Percentiles rank a stretch among this genome's conserved stretches.
These are phyloP conservation scores for Cordilura impudica DNA, from an alignment of 2,888 invertebrate genomes.

Conservation along the genomic window DNA sequence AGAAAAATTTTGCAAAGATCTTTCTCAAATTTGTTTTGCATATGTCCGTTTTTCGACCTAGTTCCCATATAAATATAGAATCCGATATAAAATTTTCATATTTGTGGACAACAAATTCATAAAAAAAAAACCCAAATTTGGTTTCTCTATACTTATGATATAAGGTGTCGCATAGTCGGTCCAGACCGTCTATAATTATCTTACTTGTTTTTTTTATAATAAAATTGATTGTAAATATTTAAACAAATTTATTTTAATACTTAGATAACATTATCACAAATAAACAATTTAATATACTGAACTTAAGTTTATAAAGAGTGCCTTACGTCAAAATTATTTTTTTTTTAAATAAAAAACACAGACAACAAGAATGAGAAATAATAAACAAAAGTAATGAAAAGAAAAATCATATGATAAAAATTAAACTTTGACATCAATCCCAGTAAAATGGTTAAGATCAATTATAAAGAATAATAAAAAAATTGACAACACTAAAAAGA, in stretches of 20 bases:
- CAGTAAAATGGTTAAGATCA: slow-evolving; percentile 60
- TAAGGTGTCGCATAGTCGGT: too few relatives aligned
- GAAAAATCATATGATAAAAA: slow-evolving; percentile 61
- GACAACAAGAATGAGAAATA: neutral
- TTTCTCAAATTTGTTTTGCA: too few relatives aligned
- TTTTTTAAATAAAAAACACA: neutral
- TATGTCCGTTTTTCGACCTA: too few relatives aligned
- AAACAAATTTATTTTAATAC: slow-evolving; percentile 1
- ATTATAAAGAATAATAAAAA: neutral
- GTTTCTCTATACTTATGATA: too few relatives aligned
- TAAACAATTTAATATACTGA: neutral
- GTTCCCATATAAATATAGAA: too few relatives aligned
- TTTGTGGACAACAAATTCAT: too few relatives aligned
- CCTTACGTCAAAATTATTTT: neutral
- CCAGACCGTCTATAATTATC: too few relatives aligned
- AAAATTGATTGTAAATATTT: slow-evolving; percentile 6
- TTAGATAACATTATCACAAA: slow-evolving; percentile 12
- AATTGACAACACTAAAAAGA: neutral
- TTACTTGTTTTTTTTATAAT: neutral
- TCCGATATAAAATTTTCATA: too few relatives aligned
- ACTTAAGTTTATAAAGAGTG: neutral
- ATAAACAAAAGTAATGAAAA: neutral
- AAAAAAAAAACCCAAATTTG: too few relatives aligned
- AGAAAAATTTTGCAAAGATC: too few relatives aligned
- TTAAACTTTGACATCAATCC: slow-evolving; percentile 72